These are phyloP conservation scores for Carassius auratus DNA, from an alignment of 2,113 vertebrate genomes.

Conservation along the genomic window DNA sequence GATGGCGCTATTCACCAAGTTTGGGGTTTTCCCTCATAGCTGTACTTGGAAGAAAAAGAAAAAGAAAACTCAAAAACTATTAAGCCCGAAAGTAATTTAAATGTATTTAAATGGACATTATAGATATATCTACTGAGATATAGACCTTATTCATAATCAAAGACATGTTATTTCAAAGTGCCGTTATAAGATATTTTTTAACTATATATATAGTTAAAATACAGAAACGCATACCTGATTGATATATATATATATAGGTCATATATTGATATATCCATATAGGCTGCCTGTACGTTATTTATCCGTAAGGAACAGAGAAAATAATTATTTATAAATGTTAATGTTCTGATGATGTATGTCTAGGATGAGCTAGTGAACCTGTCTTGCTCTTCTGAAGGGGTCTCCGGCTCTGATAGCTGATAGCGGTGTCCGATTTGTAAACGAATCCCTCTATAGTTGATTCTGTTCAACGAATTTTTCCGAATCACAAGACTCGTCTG, in stretches of 20 bases:
- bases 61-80: not conserved
- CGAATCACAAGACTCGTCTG: not conserved
- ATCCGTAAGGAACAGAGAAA: not conserved
- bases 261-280: no score
- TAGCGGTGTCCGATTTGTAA: not conserved
- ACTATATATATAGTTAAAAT: no score
- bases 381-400: not conserved
- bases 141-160: no score
- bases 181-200: no score
- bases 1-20: not conserved
- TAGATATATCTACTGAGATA: no score
- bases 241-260: no score
- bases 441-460: not conserved
- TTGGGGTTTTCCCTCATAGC: not conserved
- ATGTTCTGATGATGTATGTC: not conserved
- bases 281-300: no score
- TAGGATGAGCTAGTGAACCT: not conserved
- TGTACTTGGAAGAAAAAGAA: not conserved
- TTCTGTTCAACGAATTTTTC: not conserved
- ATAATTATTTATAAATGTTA: not conserved
- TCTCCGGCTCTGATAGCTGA: not conserved
- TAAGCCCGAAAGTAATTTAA: no score
- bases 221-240: no score
- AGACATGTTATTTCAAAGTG: no score
- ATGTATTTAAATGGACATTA: not conserved